Evolutionary conservation across 2,113 vertebrate species (phyloP), one percentile per base, ranked within the genome.

Genomic region (Archocentrus centrarchus): DNA sequence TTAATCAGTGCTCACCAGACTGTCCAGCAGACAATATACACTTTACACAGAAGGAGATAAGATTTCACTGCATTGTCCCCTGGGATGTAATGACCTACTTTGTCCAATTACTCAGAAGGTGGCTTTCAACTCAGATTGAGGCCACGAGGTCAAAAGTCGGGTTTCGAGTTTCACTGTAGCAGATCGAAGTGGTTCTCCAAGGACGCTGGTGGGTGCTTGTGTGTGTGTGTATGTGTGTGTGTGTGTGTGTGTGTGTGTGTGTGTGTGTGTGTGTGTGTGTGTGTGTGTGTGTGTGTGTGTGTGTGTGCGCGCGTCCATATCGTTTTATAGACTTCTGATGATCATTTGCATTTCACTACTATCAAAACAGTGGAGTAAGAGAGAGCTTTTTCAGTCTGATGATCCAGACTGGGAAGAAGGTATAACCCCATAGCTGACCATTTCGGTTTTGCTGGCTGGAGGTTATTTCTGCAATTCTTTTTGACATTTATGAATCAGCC

Each of bases 101-200:
- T 86, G 89, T 90, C 73, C 81, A 92, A 73, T 92, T 77, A 81
- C 59, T 77, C 47, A 78, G 83, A 89, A 59, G 24, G 85, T 80
- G 75, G 59, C 80, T 78, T 64, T 61, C 30, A 84, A 30, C 82
- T 83, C 44, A 82, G 77, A 90, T 88, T 89, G 86, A 90, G 84
- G 87, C 62, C 86, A 84, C 3, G 18, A 79, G 89, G 92, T 91
- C 88, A 92, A 24, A 90, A 63, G 77, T 89, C 82, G 18, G 41
- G 84, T 81, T 92, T 79, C 66, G 61, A 80, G 77, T 64, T 82
- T 83, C 57, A 64, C 11, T 13, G n/a, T 11, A 2, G 84, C 75
- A 83, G 75, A 87, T 86, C 20, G 55, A 82, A 86, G 75, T 37
- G 81, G 32, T 47, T 91, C 86, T 86, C 77, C 57, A 27, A 80